Evolutionary conservation across 1,140 invertebrate genomes (phyloP), one percentile per base, ranked within the genome.

Genomic region (Marisa cornuarietis): DNA sequence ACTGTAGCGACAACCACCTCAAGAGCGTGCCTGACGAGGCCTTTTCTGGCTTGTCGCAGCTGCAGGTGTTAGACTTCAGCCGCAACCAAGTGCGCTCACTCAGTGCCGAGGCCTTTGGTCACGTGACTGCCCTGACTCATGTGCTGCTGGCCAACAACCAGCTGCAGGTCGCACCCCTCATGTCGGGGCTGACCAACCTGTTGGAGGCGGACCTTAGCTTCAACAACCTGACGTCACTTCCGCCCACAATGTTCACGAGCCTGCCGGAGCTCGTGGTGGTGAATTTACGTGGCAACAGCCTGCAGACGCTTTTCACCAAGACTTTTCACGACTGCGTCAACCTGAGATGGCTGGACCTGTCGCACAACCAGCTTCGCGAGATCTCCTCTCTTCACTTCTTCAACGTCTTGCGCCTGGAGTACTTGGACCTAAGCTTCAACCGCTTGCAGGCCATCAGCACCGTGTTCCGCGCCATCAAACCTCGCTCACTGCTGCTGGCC

Each of bases 1-100:
- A 82, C 76, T 42, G 81, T 24, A 69, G 76, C 42, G n/a, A 79
- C 51, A 85, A 85, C 71, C 69, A 79, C 63, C 62, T 85, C 31
- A 52, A 63, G n/a, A 52, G 31, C 61, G 54, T 83, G 20, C 75
- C 75, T 1, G 65, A 73, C 18, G 49, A 81, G 65, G 31, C 79
- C 49, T 81, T 83, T n/a, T n/a, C 76, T 24, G 61, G 62, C 24
- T 16, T 81, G 31, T 66, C 63, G 52, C 78, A 76, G 26, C 42
- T 80, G 11, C 52, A 72, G 66, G 24, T 20, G 31, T 65, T 83
- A 42, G 79, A 83, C 61, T n/a, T 83, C 51, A 78, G 75, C 68
- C 22, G 61, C 18, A 83, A 83, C 68, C 61, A 71, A 14, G 58
- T 83, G 22, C 52, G 66, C 49, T 42, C 62, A 13, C 54, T 83